phyloP scores from a whole-genome alignment of 2,797 vertebrate species.

The Oryzias dopingdopingensis region DNA sequence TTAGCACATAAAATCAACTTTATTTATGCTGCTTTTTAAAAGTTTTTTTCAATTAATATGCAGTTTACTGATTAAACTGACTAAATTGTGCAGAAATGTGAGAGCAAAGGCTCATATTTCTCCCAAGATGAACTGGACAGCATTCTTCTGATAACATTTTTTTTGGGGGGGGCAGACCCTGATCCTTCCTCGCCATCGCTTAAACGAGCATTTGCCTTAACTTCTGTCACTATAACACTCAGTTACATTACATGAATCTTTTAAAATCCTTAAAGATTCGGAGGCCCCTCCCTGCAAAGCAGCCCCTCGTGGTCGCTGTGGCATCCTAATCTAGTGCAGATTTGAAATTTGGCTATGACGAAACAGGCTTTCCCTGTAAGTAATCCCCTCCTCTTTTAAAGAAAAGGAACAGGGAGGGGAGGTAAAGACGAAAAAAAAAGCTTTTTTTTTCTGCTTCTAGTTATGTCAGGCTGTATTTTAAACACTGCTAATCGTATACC shows the following conservation, averaged over 20 bases:
- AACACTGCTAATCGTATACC: conserved; percentile 99
- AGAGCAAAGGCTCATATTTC: no score
- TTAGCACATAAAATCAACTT: no score
- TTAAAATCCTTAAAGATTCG: conserved; percentile 10
- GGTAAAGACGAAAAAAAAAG: conserved; percentile 69
- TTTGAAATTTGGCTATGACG: conserved; percentile 88
- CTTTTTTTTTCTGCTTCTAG: conserved; percentile 82
- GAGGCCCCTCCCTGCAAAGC: conserved; percentile 17
- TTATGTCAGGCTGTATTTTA: conserved; percentile 99
- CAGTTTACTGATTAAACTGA: no score
- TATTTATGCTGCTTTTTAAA: no score
- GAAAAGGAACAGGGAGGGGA: conserved; percentile 24
- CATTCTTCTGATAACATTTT: no score
- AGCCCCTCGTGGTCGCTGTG: conserved; percentile 77
- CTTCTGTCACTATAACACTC: background rate
- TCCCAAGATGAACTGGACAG: no score
- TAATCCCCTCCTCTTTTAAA: conserved; percentile 86
- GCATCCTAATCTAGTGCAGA: conserved; percentile 98
- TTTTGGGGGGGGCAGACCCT: no score
- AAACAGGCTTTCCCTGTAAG: conserved; percentile 98
- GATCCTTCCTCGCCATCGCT: conserved; percentile 27
- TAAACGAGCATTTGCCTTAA: conserved; percentile 13
- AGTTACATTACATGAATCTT: no score
- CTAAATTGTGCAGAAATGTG: no score
- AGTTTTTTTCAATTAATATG: no score